Conservation (phyloP, 1,140 invertebrate species). For the Pteromalus puparum region DNA sequence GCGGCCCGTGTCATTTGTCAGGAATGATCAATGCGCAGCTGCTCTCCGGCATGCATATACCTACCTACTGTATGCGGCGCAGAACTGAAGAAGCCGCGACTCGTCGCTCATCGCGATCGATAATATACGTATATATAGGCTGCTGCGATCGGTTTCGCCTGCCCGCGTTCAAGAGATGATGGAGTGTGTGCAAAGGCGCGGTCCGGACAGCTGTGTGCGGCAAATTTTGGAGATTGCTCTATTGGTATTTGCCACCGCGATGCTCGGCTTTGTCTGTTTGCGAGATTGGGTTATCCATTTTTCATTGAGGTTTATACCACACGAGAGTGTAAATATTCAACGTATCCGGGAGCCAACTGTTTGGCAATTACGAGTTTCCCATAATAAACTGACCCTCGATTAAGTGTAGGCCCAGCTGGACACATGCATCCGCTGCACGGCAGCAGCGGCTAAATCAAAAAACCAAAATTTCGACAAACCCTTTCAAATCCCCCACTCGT, state of each 20-base stretch:
- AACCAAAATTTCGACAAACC: neutral
- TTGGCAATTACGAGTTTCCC: constrained; percentile 29
- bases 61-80: neutral
- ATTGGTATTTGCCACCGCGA: neutral
- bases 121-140: neutral
- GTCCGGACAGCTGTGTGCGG: neutral
- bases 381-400: constrained; percentile 7
- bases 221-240: neutral
- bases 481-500: too few species aligned
- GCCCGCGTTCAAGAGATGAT: neutral
- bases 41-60: neutral
- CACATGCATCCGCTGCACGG: too few species aligned
- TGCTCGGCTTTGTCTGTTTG: neutral
- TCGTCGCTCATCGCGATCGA: neutral
- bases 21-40: constrained; percentile 14
- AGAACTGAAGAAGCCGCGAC: neutral
- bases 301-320: too few species aligned
- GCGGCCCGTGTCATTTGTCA: constrained; percentile 24
- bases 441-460: too few species aligned
- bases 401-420: neutral
- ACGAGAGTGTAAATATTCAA: too few species aligned
- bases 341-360: neutral
- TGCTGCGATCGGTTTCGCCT: neutral
- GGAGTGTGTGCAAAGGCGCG: neutral
- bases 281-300: too few species aligned